Evolutionary conservation across 2,888 invertebrate species (phyloP).

Genomic region (Athrips mouffetella): DNA sequence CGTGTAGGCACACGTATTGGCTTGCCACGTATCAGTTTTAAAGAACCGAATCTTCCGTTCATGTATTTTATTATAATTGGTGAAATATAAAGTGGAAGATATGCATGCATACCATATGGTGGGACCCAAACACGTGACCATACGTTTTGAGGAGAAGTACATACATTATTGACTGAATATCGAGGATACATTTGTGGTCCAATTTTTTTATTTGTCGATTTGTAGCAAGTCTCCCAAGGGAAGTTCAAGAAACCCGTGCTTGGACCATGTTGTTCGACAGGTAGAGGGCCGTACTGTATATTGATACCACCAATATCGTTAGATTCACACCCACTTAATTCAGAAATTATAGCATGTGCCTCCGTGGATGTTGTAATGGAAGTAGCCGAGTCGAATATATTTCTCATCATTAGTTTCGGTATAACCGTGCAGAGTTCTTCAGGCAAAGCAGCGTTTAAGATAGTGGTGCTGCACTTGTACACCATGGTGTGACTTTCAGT

Average conservation of each 20-base stretch:
- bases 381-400: constrained; percentile 33
- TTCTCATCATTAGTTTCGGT: constrained; percentile 49
- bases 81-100: not conserved
- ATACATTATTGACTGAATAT: not conserved
- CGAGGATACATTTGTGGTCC: not conserved
- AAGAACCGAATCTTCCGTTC: not conserved
- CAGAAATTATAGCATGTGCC: not conserved
- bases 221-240: too few relatives aligned
- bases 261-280: too few relatives aligned
- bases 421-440: constrained; percentile 62
- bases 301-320: not conserved
- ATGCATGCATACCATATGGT: not conserved
- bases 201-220: not conserved
- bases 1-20: not conserved
- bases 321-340: constrained; percentile 3
- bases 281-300: not conserved
- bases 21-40: not conserved
- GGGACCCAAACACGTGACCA: not conserved
- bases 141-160: not conserved
- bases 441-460: constrained; percentile 57
- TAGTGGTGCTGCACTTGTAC: constrained; percentile 54
- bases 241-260: too few relatives aligned
- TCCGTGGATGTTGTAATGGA: constrained; percentile 7
- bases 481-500: constrained; percentile 42
- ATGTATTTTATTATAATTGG: not conserved